Conservation (phyloP, 92 coral and sea anemone genomes). For the Epizoanthus illoricatus region DNA sequence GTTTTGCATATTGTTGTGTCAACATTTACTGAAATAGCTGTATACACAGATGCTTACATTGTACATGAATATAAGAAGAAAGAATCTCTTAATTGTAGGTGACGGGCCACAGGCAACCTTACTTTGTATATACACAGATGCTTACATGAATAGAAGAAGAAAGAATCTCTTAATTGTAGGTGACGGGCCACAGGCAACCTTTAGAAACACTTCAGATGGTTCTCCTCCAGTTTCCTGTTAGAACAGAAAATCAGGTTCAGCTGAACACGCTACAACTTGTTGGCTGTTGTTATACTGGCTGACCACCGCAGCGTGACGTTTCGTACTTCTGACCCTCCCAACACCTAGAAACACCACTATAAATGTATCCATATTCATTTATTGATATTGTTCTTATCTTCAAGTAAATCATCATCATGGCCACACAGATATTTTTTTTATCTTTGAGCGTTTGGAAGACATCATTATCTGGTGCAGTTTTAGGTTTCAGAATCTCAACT, state of each 20-base stretch:
- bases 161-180: conserved; percentile 94
- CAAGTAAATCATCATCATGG: too few relatives aligned
- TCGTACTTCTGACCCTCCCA: neutral
- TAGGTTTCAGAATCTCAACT: too few relatives aligned
- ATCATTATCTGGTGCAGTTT: too few relatives aligned
- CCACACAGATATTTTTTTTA: too few relatives aligned
- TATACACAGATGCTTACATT: neutral
- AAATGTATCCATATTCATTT: too few relatives aligned
- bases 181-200: conserved; percentile 97
- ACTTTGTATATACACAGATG: neutral
- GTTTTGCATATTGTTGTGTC: too few relatives aligned
- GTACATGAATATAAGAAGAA: too few relatives aligned
- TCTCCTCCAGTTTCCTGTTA: conserved; percentile 72
- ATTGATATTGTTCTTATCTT: too few relatives aligned
- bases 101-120: too few relatives aligned
- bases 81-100: too few relatives aligned
- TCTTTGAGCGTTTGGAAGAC: too few relatives aligned
- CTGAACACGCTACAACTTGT: neutral
- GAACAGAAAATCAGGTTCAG: neutral
- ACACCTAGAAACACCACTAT: too few relatives aligned
- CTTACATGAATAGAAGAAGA: conserved; percentile 87
- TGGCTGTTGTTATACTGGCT: neutral
- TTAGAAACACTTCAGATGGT: conserved; percentile 88
- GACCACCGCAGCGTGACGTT: neutral
- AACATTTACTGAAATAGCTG: neutral